Base-by-base conservation (phyloP, 2,888 invertebrate species). In the Agapostemon virescens region DNA sequence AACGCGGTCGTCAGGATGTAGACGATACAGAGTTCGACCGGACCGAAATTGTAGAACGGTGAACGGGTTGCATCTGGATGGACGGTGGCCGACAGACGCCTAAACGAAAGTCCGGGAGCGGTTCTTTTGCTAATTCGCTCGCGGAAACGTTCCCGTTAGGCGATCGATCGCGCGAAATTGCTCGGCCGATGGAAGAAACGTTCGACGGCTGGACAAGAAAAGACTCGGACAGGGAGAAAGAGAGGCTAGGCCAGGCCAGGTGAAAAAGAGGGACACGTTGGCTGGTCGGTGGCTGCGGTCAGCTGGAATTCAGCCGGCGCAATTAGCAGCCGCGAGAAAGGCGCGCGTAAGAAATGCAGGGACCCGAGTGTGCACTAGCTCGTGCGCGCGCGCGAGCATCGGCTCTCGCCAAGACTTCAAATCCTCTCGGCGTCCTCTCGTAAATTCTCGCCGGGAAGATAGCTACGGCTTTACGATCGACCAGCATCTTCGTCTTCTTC, bases 291-390 rank as follows among this genome's bases (percentile, higher is more conserved):
- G 26, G 75, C 76, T 72, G 76, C 77, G 77, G 77, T 69, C 75
- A 74, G 81, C 13, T 77, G 81, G 84, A 84, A 84, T 83, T 78
- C 84, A 77, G 38, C 45, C 70, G 78, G 69, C 66, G 83, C 81
- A 84, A 84, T 84, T 84, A 84, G 79, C 81, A 84, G 74, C 79
- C 74, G 73, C 52, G 79, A 71, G 79, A 79, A 79, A 81, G 84
- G 81, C 55, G 23, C 58, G 71, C 49, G 72, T 66, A 83, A 84
- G 80, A 84, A 84, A 81, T 61, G 64, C 26, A 15, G 70, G 40
- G 30, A n/a, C 80, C 80, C 63, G 75, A 52, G 71, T 68, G 70
- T n/a, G n/a, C n/a, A n/a, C n/a, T n/a, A 67, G 49, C 52, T 23
- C 13, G 26, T 5, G 26, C 23, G 5, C 23, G 23, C 52, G 23